A percentile compares a stretch with the other conserved stretches of the same genome.
Conservation (phyloP, 1,140 invertebrate genomes). For the Potamilus streckersoni region DNA sequence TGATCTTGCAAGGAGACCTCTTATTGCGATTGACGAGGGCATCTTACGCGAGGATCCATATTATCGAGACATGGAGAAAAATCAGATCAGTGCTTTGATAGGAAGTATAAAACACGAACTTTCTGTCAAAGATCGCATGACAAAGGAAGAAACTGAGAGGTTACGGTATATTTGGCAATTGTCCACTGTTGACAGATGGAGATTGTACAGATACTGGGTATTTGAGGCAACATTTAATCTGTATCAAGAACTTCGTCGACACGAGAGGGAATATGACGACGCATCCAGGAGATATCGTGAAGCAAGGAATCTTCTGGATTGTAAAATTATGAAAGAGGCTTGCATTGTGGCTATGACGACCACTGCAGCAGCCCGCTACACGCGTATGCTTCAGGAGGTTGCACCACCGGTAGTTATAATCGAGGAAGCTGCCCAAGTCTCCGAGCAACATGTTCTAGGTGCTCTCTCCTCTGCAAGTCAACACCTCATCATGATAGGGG, state of each 20-base stretch:
- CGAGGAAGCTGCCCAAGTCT: conserved; percentile 58
- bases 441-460: conserved; percentile 55
- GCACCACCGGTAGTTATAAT: conserved; percentile 50
- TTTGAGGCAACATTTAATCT: conserved; percentile 15
- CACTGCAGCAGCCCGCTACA: conserved; percentile 48
- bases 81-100: too few relatives aligned
- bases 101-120: neutral
- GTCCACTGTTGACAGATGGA: conserved; percentile 50
- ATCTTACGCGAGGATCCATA: too few relatives aligned
- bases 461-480: conserved; percentile 75
- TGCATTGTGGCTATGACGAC: conserved; percentile 57
- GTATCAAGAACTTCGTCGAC: neutral
- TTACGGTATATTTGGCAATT: conserved; percentile 45
- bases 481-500: conserved; percentile 87
- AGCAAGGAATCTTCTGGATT: conserved; percentile 29
- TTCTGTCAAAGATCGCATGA: conserved; percentile 7
- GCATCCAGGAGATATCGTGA: conserved; percentile 26
- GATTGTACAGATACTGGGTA: conserved; percentile 56
- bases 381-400: conserved; percentile 27
- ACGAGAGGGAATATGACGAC: conserved; percentile 29
- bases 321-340: conserved; percentile 47
- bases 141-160: conserved; percentile 1
- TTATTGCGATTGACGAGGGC: too few relatives aligned
- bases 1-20: too few relatives aligned
- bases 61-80: too few relatives aligned